Conservation (phyloP, 1,140 invertebrate genomes). For the Anoplolepis gracilipes region DNA sequence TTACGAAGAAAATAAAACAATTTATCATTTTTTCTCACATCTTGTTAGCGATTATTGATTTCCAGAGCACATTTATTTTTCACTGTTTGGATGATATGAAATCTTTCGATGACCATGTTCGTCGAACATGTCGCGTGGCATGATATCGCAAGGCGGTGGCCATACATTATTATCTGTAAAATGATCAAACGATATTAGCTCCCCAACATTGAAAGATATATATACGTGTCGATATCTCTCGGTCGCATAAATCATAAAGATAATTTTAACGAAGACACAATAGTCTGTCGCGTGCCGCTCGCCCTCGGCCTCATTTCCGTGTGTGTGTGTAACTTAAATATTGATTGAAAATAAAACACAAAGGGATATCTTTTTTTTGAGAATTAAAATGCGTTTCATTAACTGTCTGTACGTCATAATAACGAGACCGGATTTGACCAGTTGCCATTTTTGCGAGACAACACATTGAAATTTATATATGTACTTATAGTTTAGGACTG, state of each 20-base stretch:
- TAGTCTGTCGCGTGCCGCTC: not conserved
- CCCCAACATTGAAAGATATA: not conserved
- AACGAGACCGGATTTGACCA: conserved; percentile 66
- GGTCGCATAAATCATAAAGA: conserved; percentile 9
- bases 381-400: conserved; percentile 50
- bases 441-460: conserved; percentile 69
- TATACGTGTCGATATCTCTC: conserved; percentile 6
- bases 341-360: conserved; percentile 26
- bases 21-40: not conserved
- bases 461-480: conserved; percentile 73
- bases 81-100: not conserved
- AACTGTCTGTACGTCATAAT: conserved; percentile 62
- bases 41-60: not conserved
- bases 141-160: conserved; percentile 72
- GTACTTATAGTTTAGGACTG: conserved; percentile 77
- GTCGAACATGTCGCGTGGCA: conserved; percentile 58
- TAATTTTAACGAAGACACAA: conserved; percentile 4
- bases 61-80: not conserved
- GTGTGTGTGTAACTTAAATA: not conserved
- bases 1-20: not conserved
- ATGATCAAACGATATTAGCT: conserved; percentile 35
- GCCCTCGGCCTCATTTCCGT: conserved; percentile 4
- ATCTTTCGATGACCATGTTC: not conserved
- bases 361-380: conserved; percentile 47
- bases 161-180: conserved; percentile 75